These are phyloP conservation scores for Xyrauchen texanus DNA, from an alignment of 2,113 vertebrate genomes.

Conservation along the genomic window DNA sequence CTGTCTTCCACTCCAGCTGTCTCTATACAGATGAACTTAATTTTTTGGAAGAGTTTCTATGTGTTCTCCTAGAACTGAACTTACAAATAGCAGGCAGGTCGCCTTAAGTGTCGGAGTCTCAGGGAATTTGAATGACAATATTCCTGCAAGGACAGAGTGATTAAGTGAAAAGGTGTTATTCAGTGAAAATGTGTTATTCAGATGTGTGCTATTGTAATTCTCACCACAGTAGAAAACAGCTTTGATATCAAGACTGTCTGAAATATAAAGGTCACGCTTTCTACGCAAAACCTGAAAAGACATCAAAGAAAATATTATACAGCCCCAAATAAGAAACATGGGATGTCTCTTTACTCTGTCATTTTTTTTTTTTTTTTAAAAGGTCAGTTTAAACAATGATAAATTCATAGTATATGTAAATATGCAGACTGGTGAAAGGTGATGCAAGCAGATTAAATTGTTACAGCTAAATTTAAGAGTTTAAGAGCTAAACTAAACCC, in stretches of 20 bases:
- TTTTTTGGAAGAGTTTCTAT: too few relatives aligned
- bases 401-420: not conserved
- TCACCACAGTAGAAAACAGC: constrained; percentile 94
- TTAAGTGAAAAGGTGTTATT: not conserved
- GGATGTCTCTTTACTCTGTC: too few relatives aligned
- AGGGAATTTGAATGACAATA: constrained; percentile 91
- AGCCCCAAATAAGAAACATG: too few relatives aligned
- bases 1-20: too few relatives aligned
- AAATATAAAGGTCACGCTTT: constrained; percentile 89
- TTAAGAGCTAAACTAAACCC: too few relatives aligned
- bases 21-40: too few relatives aligned
- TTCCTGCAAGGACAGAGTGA: constrained; percentile 70
- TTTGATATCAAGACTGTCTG: constrained; percentile 87
- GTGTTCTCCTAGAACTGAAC: constrained; percentile 56
- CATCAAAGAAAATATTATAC: not conserved
- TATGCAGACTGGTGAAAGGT: not conserved
- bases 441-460: not conserved
- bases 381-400: too few relatives aligned
- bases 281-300: constrained; percentile 87
- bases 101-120: constrained; percentile 92
- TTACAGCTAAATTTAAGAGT: constrained; percentile 52
- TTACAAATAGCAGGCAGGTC: constrained; percentile 92
- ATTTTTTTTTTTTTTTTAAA: too few relatives aligned
- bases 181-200: not conserved
- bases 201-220: constrained; percentile 44